Conservation (phyloP, 2,797 vertebrate genomes). For the Hylomyscus alleni region DNA sequence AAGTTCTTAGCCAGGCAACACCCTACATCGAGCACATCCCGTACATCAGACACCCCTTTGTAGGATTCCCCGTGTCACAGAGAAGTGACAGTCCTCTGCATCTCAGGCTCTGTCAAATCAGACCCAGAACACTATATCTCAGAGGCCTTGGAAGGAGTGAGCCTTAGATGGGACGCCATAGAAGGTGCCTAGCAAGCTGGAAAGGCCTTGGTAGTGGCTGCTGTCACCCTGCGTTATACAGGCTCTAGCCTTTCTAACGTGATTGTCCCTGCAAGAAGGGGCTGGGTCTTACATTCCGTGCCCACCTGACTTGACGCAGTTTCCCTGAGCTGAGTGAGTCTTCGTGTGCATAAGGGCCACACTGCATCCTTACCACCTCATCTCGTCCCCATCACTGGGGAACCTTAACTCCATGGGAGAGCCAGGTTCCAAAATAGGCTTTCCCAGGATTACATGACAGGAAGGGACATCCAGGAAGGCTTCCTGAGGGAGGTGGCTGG, state of each 20-base stretch:
- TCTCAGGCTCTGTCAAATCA: no score
- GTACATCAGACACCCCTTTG: no score
- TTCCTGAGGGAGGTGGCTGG: conserved; percentile 40
- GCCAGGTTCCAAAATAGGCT: not conserved
- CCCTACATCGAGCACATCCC: accelerated
- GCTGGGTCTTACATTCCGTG: not conserved
- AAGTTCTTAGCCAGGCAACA: accelerated
- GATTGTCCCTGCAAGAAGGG: not conserved
- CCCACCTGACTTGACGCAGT: not conserved
- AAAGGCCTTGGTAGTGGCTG: not conserved
- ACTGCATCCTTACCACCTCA: not conserved
- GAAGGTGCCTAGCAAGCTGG: not conserved
- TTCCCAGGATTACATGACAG: no score
- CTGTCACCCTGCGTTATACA: not conserved
- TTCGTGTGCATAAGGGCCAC: accelerated
- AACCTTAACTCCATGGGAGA: not conserved
- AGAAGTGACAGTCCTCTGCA: not conserved
- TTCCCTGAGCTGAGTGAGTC: not conserved
- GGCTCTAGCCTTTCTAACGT: accelerated
- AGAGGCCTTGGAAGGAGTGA: not conserved
- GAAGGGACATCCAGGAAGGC: not conserved
- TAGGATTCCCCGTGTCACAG: not conserved
- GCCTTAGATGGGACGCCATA: not conserved
- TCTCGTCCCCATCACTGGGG: not conserved
- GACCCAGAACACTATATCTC: accelerated